These are phyloP conservation scores for Laterallus jamaicensis DNA, from an alignment of 2,113 vertebrate species.

Conservation along the genomic window DNA sequence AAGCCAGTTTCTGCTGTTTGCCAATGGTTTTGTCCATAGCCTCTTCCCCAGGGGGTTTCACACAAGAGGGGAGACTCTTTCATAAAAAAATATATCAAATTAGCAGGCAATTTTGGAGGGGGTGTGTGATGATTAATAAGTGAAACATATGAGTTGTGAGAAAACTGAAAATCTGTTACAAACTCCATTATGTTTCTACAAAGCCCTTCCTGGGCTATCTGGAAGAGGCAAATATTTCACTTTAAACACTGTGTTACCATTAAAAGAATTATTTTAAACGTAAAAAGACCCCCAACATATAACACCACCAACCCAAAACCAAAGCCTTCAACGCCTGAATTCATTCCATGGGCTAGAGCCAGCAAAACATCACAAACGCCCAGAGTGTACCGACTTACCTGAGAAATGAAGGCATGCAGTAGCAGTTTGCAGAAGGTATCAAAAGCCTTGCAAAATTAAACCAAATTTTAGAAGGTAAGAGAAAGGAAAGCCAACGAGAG, in stretches of 20 bases:
- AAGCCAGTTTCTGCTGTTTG: slow-evolving; percentile 65
- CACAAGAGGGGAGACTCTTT: slow-evolving; percentile 71
- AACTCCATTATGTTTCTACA: background rate
- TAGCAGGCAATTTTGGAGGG: slow-evolving; percentile 55
- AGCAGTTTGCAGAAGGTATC: slow-evolving; percentile 15
- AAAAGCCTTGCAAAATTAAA: slow-evolving; percentile 51
- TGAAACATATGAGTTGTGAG: slow-evolving; percentile 26
- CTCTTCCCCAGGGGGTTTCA: slow-evolving; percentile 68
- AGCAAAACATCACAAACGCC: background rate
- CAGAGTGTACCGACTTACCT: slow-evolving; percentile 26
- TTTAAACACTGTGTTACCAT: background rate
- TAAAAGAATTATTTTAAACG: background rate
- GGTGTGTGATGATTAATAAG: slow-evolving; percentile 15
- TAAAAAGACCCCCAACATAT: background rate
- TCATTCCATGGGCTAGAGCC: background rate
- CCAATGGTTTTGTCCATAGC: slow-evolving; percentile 69
- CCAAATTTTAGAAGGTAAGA: slow-evolving; percentile 41
- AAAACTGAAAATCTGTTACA: slow-evolving; percentile 2
- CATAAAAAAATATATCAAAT: slow-evolving; percentile 68
- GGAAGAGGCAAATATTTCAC: slow-evolving; percentile 15
- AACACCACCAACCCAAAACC: background rate
- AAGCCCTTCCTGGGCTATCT: background rate
- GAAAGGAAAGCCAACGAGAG: background rate
- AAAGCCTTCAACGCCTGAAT: background rate
- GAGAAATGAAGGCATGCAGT: slow-evolving; percentile 14